Evolutionary conservation across 2,797 vertebrate species (phyloP).

Genomic region (Sphenodon punctatus): DNA sequence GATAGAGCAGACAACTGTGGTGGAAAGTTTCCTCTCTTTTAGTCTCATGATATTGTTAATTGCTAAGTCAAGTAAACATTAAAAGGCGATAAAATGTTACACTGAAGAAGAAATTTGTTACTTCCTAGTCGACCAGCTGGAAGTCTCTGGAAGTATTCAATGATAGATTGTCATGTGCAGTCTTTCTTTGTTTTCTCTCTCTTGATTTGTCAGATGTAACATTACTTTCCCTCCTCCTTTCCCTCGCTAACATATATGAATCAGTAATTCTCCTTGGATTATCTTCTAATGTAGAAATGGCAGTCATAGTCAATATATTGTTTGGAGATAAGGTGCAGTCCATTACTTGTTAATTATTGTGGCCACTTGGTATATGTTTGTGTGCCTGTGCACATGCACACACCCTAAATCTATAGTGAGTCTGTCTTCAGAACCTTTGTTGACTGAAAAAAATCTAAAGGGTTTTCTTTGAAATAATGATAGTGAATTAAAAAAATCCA

Average conservation of each 20-base stretch:
- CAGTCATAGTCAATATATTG: neutral
- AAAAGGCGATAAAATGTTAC: neutral
- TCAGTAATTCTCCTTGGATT: conserved; percentile 5
- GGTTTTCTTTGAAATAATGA: neutral
- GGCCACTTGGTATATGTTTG: neutral
- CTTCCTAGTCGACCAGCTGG: neutral
- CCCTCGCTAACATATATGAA: neutral
- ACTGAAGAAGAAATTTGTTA: neutral
- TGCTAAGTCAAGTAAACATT: neutral
- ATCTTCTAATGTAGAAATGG: conserved; percentile 24
- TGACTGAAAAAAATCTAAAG: neutral
- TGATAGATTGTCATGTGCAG: neutral
- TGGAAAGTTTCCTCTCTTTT: neutral
- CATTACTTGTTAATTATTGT: neutral
- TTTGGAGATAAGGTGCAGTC: neutral
- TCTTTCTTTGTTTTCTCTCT: neutral
- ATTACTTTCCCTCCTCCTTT: neutral
- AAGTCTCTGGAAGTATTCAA: neutral
- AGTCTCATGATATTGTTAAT: neutral
- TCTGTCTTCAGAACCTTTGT: neutral
- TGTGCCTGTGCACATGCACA: neutral
- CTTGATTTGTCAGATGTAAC: neutral
- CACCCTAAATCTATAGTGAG: neutral
- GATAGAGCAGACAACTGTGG: neutral
- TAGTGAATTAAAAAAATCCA: neutral